These are phyloP conservation scores for Pterobdella sp. DNA, from an alignment of 2,888 invertebrate species.

Conservation along the genomic window DNA sequence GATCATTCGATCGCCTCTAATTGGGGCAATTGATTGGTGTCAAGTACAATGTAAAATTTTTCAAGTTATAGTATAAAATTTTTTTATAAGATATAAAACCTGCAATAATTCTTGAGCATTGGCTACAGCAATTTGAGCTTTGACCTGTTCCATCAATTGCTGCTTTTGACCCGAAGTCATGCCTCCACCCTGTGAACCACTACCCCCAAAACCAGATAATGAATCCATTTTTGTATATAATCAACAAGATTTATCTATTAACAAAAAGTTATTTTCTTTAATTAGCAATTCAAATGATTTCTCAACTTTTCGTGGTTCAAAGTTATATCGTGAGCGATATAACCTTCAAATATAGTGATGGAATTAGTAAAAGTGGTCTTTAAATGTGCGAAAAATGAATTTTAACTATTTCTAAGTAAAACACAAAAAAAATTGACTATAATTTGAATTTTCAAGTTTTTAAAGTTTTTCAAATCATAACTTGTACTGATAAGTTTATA, in stretches of 20 bases:
- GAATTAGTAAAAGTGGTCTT: background rate
- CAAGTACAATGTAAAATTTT: no score
- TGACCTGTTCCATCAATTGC: slow-evolving; percentile 78
- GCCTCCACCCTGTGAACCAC: slow-evolving; percentile 28
- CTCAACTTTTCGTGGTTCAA: background rate
- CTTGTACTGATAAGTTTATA: no score
- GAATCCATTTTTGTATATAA: background rate
- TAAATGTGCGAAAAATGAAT: no score
- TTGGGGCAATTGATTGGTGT: no score
- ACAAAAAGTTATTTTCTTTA: background rate
- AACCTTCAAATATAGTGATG: slow-evolving; percentile 7
- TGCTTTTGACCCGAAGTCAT: slow-evolving; percentile 39
- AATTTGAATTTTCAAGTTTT: no score
- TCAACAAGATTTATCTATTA: background rate
- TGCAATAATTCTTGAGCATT: slow-evolving; percentile 84
- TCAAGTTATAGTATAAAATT: background rate
- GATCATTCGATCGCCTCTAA: no score
- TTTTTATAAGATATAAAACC: slow-evolving; percentile 52
- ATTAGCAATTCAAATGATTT: background rate
- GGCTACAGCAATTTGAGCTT: slow-evolving; percentile 86
- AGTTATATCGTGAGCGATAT: background rate
- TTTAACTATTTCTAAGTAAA: no score
- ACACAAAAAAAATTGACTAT: no score
- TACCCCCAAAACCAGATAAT: background rate
- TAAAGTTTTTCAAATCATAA: no score